A percentile compares a stretch with the other conserved stretches of the same genome.
These are phyloP conservation scores for Manis javanica DNA, from an alignment of 2,797 vertebrate species.

Conservation along the genomic window DNA sequence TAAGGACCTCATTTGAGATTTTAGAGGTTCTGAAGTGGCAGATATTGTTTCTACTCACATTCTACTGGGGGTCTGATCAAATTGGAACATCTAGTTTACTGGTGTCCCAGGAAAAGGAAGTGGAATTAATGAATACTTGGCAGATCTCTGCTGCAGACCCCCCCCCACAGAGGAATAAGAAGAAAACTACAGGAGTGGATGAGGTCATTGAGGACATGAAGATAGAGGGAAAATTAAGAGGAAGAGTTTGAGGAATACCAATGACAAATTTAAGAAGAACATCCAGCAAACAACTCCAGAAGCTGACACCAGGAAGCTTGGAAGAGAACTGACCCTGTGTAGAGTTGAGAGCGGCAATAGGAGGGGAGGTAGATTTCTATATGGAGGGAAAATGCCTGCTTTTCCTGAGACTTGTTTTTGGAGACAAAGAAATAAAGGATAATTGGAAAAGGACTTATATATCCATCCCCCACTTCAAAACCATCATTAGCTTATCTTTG, in stretches of 20 bases:
- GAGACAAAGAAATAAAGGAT: not conserved
- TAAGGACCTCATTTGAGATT: not conserved
- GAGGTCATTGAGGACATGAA: not conserved
- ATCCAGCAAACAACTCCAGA: not conserved
- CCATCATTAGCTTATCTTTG: not conserved
- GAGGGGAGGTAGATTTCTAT: not conserved
- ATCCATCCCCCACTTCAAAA: not conserved
- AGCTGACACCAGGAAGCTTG: not conserved
- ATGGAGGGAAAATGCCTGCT: not conserved
- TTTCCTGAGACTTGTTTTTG: conserved; percentile 41
- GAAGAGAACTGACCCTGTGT: not conserved
- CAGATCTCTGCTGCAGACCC: not conserved
- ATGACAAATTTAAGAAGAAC: not conserved
- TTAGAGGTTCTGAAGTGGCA: not conserved
- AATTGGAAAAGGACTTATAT: not conserved
- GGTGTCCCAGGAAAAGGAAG: not conserved
- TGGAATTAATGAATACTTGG: not conserved
- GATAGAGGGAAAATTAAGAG: not conserved
- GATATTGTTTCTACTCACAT: not conserved
- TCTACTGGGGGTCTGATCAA: not conserved
- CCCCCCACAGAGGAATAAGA: not conserved
- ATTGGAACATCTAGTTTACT: conserved; percentile 37
- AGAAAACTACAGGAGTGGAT: not conserved
- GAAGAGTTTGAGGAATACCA: not conserved
- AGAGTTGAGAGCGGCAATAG: not conserved